phyloP scores from a whole-genome alignment of 1,140 invertebrate genomes.

The Drosophila varians region DNA sequence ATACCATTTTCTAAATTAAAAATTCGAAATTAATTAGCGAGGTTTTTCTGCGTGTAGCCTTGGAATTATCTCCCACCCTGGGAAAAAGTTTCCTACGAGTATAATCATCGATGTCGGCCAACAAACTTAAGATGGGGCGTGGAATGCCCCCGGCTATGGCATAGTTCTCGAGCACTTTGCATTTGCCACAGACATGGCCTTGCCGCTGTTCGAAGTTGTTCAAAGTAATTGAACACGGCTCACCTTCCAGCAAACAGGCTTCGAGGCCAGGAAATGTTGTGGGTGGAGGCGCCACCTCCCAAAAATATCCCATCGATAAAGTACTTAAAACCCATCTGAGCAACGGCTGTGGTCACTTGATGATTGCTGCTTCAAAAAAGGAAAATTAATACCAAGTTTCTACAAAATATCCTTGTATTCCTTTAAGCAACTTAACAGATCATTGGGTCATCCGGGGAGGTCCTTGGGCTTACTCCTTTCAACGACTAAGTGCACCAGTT shows the following conservation, averaged over 20 bases:
- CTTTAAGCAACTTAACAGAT: constrained; percentile 52
- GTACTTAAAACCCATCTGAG: constrained; percentile 34
- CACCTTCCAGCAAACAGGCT: constrained; percentile 30
- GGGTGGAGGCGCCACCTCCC: background rate
- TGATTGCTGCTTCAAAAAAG: background rate
- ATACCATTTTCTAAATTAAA: background rate
- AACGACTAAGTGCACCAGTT: constrained; percentile 18
- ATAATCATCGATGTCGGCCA: constrained; percentile 39
- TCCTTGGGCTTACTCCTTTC: background rate
- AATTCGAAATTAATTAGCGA: background rate
- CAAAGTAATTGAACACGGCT: constrained; percentile 48
- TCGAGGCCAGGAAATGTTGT: background rate
- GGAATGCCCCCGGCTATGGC: constrained; percentile 24
- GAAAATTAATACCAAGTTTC: no score
- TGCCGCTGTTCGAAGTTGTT: constrained; percentile 49
- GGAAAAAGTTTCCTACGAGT: constrained; percentile 20
- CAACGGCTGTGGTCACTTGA: constrained; percentile 9
- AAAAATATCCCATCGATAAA: background rate
- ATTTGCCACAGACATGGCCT: constrained; percentile 47
- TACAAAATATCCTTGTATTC: no score
- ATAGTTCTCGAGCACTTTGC: constrained; percentile 43
- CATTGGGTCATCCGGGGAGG: constrained; percentile 33
- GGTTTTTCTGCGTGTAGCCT: constrained; percentile 16
- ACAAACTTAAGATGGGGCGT: constrained; percentile 35
- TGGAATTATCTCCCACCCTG: constrained; percentile 24